Evolutionary conservation across 2,113 vertebrate genomes (phyloP).

Genomic region (Phainopepla nitens): DNA sequence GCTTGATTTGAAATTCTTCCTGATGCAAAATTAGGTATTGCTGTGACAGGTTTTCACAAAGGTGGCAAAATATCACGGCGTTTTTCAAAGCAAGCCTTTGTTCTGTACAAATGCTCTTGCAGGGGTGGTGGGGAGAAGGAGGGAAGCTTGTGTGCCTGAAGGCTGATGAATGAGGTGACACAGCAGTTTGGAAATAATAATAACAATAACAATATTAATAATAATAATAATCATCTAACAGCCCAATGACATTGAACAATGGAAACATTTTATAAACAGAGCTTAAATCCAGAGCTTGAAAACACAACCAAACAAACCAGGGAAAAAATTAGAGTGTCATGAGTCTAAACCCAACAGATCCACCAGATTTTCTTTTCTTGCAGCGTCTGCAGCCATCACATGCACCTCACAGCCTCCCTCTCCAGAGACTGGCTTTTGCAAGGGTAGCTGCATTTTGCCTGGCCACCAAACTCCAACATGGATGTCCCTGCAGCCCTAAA

Average conservation of each 20-base stretch:
- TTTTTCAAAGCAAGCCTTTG: constrained; percentile 76
- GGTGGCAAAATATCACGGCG: constrained; percentile 71
- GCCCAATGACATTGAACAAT: not conserved
- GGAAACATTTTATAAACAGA: not conserved
- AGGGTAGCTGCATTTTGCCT: not conserved
- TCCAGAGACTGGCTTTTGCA: not conserved
- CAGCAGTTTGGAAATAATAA: constrained; percentile 13
- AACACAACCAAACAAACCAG: not conserved
- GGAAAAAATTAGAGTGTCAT: not conserved
- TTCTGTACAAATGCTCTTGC: constrained; percentile 72
- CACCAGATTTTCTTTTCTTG: not conserved
- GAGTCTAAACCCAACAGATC: not conserved
- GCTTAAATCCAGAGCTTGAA: not conserved
- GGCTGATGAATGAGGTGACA: constrained; percentile 53
- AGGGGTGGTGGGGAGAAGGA: constrained; percentile 33
- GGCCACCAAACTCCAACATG: not conserved
- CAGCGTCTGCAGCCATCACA: not conserved
- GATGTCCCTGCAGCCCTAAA: not conserved
- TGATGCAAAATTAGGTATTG: constrained; percentile 63
- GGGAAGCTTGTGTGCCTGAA: constrained; percentile 29
- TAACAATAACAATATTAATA: not conserved
- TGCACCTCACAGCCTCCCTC: not conserved
- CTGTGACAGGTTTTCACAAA: constrained; percentile 72
- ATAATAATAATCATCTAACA: not conserved
- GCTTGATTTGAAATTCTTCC: constrained; percentile 67